These are phyloP conservation scores for Thunnus maccoyii DNA, from an alignment of 2,113 vertebrate genomes.

Conservation along the genomic window DNA sequence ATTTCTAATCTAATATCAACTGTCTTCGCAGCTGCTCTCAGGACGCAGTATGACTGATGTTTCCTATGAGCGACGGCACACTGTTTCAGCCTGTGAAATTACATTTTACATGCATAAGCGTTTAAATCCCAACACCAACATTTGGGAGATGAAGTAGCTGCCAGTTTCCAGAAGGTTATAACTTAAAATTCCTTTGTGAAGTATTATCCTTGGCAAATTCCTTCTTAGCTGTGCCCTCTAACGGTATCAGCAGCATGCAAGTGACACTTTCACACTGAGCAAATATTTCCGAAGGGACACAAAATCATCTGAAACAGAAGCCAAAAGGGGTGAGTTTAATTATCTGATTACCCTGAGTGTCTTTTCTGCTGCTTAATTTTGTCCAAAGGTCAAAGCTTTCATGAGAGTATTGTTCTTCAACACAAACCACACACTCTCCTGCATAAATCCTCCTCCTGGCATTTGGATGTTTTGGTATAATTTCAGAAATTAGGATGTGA, in stretches of 20 bases:
- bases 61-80: constrained; percentile 2
- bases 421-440: constrained; percentile 29
- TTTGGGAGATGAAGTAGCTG: constrained; percentile 36
- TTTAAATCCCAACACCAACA: constrained; percentile 40
- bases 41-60: not conserved
- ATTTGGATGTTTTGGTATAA: constrained; percentile 34
- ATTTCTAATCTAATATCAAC: constrained; percentile 3
- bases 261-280: constrained; percentile 42
- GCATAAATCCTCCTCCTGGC: constrained; percentile 47
- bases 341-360: constrained; percentile 60
- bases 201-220: constrained; percentile 36
- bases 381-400: constrained; percentile 65
- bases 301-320: constrained; percentile 33
- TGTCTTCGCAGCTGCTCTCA: constrained; percentile 1
- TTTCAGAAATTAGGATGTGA: constrained; percentile 28
- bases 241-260: constrained; percentile 55
- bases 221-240: constrained; percentile 40
- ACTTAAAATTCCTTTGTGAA: constrained; percentile 51
- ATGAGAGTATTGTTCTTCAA: constrained; percentile 24
- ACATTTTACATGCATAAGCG: constrained; percentile 42
- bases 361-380: constrained; percentile 50
- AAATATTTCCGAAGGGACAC: constrained; percentile 49
- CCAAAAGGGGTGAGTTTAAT: constrained; percentile 44
- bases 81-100: constrained; percentile 20
- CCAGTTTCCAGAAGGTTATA: constrained; percentile 45